These are phyloP conservation scores for Falco novaeseelandiae DNA, from an alignment of 2,797 vertebrate species.

Conservation along the genomic window DNA sequence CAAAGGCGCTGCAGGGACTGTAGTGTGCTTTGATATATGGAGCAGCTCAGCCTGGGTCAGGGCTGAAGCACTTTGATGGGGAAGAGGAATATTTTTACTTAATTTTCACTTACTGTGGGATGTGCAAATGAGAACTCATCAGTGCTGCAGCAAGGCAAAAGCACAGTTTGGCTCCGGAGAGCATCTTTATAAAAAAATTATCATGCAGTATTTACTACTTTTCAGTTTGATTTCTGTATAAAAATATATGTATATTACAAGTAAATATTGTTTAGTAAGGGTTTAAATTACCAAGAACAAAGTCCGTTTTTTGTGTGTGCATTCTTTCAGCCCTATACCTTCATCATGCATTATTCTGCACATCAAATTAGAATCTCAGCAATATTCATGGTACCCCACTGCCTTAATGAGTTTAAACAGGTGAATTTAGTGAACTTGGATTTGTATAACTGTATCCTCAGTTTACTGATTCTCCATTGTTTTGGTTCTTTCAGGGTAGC, in stretches of 20 bases:
- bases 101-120: not conserved
- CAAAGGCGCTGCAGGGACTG: not conserved
- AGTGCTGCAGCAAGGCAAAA: not conserved
- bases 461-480: not conserved
- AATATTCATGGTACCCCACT: not conserved
- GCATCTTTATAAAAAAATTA: not conserved
- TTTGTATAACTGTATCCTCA: not conserved
- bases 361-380: not conserved
- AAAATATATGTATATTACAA: not conserved
- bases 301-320: not conserved
- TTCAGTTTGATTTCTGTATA: not conserved
- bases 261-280: not conserved
- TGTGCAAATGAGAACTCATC: not conserved
- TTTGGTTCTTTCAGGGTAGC: not conserved
- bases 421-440: not conserved
- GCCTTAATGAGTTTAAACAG: not conserved
- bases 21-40: accelerated
- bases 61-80: not conserved
- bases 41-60: not conserved
- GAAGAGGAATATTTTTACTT: not conserved
- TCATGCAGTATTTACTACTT: not conserved
- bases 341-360: not conserved
- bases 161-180: not conserved
- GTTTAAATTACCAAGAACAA: not conserved
- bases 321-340: not conserved